phyloP scores from a whole-genome alignment of 2,888 invertebrate species.

The Harpalus rufipes region DNA sequence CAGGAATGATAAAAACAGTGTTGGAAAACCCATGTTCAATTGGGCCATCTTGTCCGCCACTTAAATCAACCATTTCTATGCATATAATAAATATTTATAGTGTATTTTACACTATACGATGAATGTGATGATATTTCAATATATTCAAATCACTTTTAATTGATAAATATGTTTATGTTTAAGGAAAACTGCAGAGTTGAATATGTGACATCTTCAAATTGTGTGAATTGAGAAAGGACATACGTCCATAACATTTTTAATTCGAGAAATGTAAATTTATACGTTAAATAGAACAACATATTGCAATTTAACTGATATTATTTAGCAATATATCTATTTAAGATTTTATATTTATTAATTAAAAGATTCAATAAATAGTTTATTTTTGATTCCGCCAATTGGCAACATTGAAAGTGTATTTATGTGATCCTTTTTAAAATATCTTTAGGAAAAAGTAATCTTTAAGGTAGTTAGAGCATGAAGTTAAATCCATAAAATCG shows the following conservation, averaged over 20 bases:
- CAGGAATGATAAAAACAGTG: slow-evolving; percentile 91
- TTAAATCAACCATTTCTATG: slow-evolving; percentile 89
- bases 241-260: background rate
- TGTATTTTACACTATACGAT: slow-evolving; percentile 12
- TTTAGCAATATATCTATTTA: no score
- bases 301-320: no score
- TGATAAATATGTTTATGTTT: slow-evolving; percentile 47
- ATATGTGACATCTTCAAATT: slow-evolving; percentile 27
- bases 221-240: background rate
- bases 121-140: background rate
- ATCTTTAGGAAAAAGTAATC: no score
- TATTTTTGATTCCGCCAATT: no score
- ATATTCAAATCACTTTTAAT: slow-evolving; percentile 44
- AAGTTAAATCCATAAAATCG: no score
- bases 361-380: no score
- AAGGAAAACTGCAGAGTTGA: slow-evolving; percentile 44
- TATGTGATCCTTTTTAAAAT: no score
- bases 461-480: no score
- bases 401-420: no score
- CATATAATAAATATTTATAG: slow-evolving; percentile 37
- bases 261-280: no score
- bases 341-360: no score
- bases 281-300: no score
- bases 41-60: slow-evolving; percentile 88
- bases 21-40: slow-evolving; percentile 94